A percentile compares a stretch with the other conserved stretches of the same genome.
These are phyloP conservation scores for Dipus sagitta DNA, from an alignment of 2,797 vertebrate genomes.

Conservation along the genomic window DNA sequence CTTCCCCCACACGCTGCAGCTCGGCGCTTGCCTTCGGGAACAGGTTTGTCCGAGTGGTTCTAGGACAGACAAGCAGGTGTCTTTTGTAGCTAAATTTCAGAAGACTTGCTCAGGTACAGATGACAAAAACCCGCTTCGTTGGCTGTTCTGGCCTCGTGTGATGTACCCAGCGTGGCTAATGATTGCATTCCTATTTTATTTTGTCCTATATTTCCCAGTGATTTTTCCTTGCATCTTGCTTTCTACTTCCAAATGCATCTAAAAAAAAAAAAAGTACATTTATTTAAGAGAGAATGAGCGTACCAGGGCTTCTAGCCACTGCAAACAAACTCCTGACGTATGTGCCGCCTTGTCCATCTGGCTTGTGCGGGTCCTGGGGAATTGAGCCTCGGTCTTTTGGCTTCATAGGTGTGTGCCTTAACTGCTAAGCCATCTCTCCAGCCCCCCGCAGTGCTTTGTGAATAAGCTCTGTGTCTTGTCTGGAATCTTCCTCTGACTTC, in stretches of 20 bases:
- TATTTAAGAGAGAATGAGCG: neutral
- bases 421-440: too few relatives aligned
- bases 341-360: too few relatives aligned
- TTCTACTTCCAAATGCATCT: neutral
- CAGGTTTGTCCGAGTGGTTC: neutral
- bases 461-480: neutral
- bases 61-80: constrained; percentile 1
- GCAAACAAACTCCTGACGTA: too few relatives aligned
- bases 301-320: too few relatives aligned
- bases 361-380: too few relatives aligned
- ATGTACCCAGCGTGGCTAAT: neutral
- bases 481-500: neutral
- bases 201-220: neutral
- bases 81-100: constrained; percentile 56
- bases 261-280: too few relatives aligned
- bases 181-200: neutral
- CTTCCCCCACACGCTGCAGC: constrained; percentile 85
- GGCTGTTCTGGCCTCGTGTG: neutral
- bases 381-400: too few relatives aligned
- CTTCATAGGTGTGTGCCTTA: too few relatives aligned
- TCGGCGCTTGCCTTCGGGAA: constrained; percentile 63
- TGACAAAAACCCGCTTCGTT: neutral
- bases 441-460: too few relatives aligned
- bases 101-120: neutral
- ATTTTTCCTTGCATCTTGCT: neutral